Evolutionary conservation across 1,140 invertebrate genomes (phyloP), one percentile per base, ranked within the genome.

Genomic region (Musca domestica): DNA sequence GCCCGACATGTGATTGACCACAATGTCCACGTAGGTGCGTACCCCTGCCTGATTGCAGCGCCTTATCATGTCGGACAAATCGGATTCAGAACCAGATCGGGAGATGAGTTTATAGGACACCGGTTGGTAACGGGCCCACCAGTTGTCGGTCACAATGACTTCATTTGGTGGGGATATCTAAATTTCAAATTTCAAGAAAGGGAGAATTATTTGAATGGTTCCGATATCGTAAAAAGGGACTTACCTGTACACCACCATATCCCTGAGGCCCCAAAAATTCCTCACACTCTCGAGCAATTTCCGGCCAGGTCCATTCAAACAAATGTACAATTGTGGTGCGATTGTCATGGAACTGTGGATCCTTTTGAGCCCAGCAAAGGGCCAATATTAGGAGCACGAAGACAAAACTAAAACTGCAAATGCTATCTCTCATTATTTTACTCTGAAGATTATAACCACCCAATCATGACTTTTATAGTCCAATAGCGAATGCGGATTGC

Each of bases 101-200:
- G 91, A 92, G 1, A 77, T 71, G 23, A 94, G 83, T 22, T 86
- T 84, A 81, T 95, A 96, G 23, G 92, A 94, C 15, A 95, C 88
- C 0, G 93, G 92, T 79, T 95, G 94, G 75, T 95, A 95, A 9
- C 93, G 84, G 79, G 95, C 92, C 86, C 87, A 94, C 93, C 86
- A 94, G 70, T 17, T 17, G 23, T 48, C 34, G n/a, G 68, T 23
- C 7, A 70, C 63, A 4, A 65, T 46, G 25, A 70, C 84, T 78
- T 87, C 86, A 71, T 78, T 85, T 0, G 83, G 82, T 12, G 86
- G 86, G 9, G 85, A 86, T 5, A 85, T 74, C 85, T 86, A 14
- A 49, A 30, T 14, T 3, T 67, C n/a, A 52, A 7, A 30, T 49
- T 20, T 3, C 5, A 48, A 15, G 0, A 14, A 48, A 1, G 20